These are phyloP conservation scores for Ploceus nigricollis DNA, from an alignment of 2,113 vertebrate genomes.

Conservation along the genomic window DNA sequence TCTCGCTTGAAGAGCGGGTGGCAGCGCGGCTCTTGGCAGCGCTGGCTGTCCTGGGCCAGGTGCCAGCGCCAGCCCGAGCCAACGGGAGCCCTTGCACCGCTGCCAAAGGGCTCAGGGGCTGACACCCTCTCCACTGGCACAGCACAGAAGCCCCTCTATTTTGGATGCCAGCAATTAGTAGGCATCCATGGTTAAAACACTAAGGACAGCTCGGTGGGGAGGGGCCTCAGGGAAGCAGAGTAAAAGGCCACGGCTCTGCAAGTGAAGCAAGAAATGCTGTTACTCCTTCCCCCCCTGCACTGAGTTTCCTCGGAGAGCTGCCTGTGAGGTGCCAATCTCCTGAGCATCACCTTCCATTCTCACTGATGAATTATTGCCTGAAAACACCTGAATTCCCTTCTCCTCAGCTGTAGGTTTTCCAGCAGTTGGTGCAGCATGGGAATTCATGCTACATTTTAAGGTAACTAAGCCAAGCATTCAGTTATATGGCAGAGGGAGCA, in stretches of 20 bases:
- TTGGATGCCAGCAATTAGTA: background rate
- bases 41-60: background rate
- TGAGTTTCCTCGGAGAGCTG: background rate
- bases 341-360: background rate
- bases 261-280: background rate
- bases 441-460: background rate
- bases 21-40: background rate
- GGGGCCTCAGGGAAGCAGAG: background rate
- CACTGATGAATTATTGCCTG: background rate
- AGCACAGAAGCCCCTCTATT: background rate
- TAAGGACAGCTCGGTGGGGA: background rate
- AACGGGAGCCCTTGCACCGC: accelerated
- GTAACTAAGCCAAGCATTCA: background rate
- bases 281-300: background rate
- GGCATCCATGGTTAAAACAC: background rate
- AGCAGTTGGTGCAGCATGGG: background rate
- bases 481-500: background rate
- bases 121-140: background rate
- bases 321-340: background rate
- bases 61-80: background rate
- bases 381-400: background rate
- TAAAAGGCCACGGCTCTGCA: background rate
- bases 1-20: background rate
- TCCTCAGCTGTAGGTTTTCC: background rate
- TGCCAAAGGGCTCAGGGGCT: background rate